phyloP scores from a whole-genome alignment of 2,797 vertebrate genomes.

The Xiphophorus birchmanni region DNA sequence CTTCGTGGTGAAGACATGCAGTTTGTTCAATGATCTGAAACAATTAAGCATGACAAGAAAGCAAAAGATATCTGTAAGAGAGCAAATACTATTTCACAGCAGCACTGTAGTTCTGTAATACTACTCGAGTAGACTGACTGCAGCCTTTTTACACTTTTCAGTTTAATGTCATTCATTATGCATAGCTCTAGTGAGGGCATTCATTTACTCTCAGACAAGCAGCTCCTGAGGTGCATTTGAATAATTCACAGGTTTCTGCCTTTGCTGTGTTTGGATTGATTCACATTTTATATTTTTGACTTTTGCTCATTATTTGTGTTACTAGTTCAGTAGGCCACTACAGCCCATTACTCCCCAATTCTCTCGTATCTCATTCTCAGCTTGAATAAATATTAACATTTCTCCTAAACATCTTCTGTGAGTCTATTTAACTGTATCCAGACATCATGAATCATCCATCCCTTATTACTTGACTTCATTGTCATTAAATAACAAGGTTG shows the following conservation, averaged over 20 bases:
- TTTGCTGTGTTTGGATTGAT: conserved; percentile 58
- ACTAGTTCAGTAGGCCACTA: conserved; percentile 71
- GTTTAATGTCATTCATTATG: conserved; percentile 67
- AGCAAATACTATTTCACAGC: conserved; percentile 1
- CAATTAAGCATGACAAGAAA: conserved; percentile 1
- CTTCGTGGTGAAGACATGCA: background rate
- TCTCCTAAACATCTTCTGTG: background rate
- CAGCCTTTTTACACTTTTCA: conserved; percentile 27
- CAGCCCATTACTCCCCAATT: conserved; percentile 1
- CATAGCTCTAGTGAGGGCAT: conserved; percentile 63
- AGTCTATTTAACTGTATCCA: background rate
- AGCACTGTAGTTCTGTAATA: conserved; percentile 4
- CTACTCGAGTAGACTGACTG: conserved; percentile 12
- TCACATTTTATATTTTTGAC: conserved; percentile 53
- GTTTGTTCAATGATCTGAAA: conserved; percentile 1
- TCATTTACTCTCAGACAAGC: conserved; percentile 67
- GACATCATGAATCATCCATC: background rate
- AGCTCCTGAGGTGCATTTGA: conserved; percentile 76
- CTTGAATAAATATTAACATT: conserved; percentile 9
- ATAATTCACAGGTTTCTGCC: conserved; percentile 69
- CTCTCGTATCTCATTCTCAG: background rate
- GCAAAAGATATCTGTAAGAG: background rate
- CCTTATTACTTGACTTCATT: background rate
- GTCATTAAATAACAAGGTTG: background rate
- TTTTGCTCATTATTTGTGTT: conserved; percentile 64